phyloP scores from a whole-genome alignment of 2,888 invertebrate genomes.

The Drosophila cognata region DNA sequence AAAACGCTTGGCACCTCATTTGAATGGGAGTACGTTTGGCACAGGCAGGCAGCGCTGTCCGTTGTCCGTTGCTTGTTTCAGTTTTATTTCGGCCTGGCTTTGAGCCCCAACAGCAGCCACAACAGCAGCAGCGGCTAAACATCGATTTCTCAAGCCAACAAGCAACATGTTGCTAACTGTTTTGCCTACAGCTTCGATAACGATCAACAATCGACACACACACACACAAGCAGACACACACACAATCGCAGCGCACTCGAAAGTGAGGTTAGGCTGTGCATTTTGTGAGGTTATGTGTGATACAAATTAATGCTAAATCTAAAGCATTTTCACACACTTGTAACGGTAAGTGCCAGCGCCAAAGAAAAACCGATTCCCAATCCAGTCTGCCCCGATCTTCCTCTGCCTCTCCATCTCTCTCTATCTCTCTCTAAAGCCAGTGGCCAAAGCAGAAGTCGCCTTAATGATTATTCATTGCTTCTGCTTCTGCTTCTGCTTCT shows the following conservation, averaged over 20 bases:
- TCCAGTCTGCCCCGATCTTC: slow-evolving; percentile 21
- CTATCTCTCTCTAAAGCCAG: slow-evolving; percentile 9
- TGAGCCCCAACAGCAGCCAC: slow-evolving; percentile 1
- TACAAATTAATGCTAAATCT: slow-evolving; percentile 77
- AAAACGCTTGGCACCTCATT: slow-evolving; percentile 70
- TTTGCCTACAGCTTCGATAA: slow-evolving; percentile 72
- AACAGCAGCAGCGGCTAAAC: slow-evolving; percentile 31
- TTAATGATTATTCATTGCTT: slow-evolving; percentile 79
- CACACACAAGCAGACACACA: slow-evolving; percentile 18
- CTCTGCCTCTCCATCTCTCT: not conserved
- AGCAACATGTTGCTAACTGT: slow-evolving; percentile 63
- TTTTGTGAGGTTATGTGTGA: slow-evolving; percentile 51
- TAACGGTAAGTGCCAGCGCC: slow-evolving; percentile 63
- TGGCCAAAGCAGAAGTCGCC: slow-evolving; percentile 57
- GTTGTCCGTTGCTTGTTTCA: slow-evolving; percentile 18
- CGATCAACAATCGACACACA: slow-evolving; percentile 67
- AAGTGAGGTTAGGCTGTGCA: slow-evolving; percentile 62
- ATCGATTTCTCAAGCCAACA: slow-evolving; percentile 51
- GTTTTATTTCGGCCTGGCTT: slow-evolving; percentile 7
- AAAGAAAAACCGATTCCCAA: slow-evolving; percentile 46
- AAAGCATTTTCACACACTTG: slow-evolving; percentile 78
- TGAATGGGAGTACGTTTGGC: slow-evolving; percentile 54
- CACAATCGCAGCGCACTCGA: slow-evolving; percentile 13
- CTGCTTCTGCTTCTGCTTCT: slow-evolving; percentile 29
- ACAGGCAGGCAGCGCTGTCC: slow-evolving; percentile 45